Evolutionary conservation across 2,888 invertebrate species (phyloP), one percentile per base, ranked within the genome.

Genomic region (Linhomoeus sp.): DNA sequence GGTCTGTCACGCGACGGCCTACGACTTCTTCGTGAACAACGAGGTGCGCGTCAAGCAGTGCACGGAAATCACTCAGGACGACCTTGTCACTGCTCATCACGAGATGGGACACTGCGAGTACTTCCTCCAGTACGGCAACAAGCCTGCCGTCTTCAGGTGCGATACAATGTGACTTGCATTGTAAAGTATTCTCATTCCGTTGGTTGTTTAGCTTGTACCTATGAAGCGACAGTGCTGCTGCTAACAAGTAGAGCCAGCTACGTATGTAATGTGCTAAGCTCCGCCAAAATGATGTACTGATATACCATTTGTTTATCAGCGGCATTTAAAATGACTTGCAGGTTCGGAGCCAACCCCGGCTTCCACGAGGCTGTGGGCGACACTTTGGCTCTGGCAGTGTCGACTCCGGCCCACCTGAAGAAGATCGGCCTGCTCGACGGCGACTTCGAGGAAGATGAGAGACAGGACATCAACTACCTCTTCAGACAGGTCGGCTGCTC

Each of bases 51-150:
- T 49, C 24, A 29, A 35, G 22, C 47, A 47, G 49, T 49, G 46
- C 41, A 47, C 49, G 19, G 12, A 39, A 15, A 29, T 47, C 1
- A 80, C 77, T 51, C 82, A 83, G 77, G 80, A 81, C 55, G 82
- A 85, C 62, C 64, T 86, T 53, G 75, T 84, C 48, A 84, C 82
- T 0, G 80, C 81, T 0, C 86, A 87, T 58, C 87, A 87, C 58
- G 87, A 87, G 69, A 73, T 80, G 68, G 80, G 80, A 0, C 80
- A 80, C 53, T 73, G 80, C 35, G 74, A 79, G 43, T 80, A 80
- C 58, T 79, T 75, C 55, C 77, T 78, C 75, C 75, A 77, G 0
- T 83, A 81, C 60, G 77, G 76, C 58, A 68, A 77, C 51, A 77
- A 77, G 55, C 81, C 81, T 0, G 69, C 58, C 71, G n/a, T 24